Base-by-base conservation (phyloP, 1,140 invertebrate species). In the Dendrolimus kikuchii region DNA sequence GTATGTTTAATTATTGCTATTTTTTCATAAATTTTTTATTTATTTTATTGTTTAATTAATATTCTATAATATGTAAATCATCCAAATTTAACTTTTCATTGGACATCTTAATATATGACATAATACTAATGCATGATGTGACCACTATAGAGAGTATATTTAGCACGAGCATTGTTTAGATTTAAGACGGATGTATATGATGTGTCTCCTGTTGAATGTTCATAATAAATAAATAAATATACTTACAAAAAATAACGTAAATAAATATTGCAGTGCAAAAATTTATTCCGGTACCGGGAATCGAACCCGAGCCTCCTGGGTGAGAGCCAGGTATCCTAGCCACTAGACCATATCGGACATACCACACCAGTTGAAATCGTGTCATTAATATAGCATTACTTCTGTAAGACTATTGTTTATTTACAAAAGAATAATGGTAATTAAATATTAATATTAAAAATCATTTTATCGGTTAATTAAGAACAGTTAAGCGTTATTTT, bases 271-370 rank as follows among this genome's bases (percentile, higher is more conserved):
- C 51, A 50, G 51, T 7, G 8, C n/a, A 42, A 51, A 54, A 50
- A 46, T 4, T 1, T 41, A 57, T 63, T 68, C 66, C 66, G 66
- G 57, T 68, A 68, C 66, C 66, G 63, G 60, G 66, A 66, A 68
- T 65, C 60, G 63, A 68, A 68, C 63, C 66, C 63, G 60, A 68
- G 60, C 65, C 56, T 64, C 59, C 49, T 64, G 62, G 54, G 65
- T 61, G 59, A 57, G 59, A 60, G 59, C 59, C 59, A 61, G 55
- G 59, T 61, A 57, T 57, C 55, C 59, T 61, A 61, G 59, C 59
- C 55, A 61, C 54, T 61, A 61, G 59, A 61, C 59, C 59, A 64
- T 58, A 64, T 55, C 53, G 53, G 44, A 56, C 43, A n/a, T 43
- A 6, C n/a, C 38, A 7, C 37, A 8, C 1, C 1, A 7, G 8